Conservation (phyloP, 2,888 invertebrate genomes). For the Rhamnusium bicolor region DNA sequence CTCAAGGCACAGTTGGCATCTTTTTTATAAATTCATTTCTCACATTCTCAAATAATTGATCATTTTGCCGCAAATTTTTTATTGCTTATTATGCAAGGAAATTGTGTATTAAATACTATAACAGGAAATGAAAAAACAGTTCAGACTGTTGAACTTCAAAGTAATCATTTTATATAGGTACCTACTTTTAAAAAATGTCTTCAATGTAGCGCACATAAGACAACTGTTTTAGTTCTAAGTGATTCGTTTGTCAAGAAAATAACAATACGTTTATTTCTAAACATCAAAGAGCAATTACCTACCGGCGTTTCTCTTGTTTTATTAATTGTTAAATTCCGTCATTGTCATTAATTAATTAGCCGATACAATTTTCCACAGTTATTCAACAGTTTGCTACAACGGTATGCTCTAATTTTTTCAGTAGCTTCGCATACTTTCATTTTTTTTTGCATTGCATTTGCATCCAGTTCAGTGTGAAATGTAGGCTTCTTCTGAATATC, state of each 20-base stretch:
- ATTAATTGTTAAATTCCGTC: no score
- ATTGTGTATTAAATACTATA: neutral
- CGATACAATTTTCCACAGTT: neutral
- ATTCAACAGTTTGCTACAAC: neutral
- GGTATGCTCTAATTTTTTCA: constrained; percentile 24
- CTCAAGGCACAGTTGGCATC: no score
- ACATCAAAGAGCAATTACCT: constrained; percentile 10
- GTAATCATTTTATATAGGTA: no score
- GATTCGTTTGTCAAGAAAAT: constrained; percentile 2
- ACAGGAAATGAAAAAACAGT: neutral
- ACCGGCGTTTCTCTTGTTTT: neutral
- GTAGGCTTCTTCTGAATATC: no score
- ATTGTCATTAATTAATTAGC: constrained; percentile 2
- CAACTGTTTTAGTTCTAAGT: neutral
- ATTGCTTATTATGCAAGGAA: no score
- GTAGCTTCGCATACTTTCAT: constrained; percentile 4
- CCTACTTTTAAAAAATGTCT: no score
- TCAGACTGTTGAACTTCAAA: neutral
- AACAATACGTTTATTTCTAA: constrained; percentile 18
- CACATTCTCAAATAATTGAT: no score
- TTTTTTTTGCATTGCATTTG: neutral
- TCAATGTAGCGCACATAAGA: neutral
- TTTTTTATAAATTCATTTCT: no score
- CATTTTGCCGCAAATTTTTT: no score
- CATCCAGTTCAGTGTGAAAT: no score